These are phyloP conservation scores for Protobothrops flavoviridis DNA, from an alignment of 2,113 vertebrate genomes.

Conservation along the genomic window DNA sequence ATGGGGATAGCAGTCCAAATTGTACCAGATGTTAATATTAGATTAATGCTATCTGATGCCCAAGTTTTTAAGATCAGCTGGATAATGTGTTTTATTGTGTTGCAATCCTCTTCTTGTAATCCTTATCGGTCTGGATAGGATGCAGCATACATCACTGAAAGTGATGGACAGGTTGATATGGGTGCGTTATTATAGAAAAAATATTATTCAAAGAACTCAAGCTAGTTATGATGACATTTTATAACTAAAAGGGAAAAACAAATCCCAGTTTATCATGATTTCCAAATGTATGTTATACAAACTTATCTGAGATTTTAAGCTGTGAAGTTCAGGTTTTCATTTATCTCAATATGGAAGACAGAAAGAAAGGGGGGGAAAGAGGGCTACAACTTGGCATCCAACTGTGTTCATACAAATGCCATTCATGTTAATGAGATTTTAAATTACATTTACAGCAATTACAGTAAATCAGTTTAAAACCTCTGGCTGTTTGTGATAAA, in stretches of 20 bases:
- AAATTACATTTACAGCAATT: not conserved
- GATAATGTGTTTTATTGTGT: not conserved
- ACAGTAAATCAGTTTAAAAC: slow-evolving; percentile 4
- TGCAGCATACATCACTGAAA: not conserved
- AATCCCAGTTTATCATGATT: not conserved
- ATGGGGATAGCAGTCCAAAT: not conserved
- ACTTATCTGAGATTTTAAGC: not conserved
- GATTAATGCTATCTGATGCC: not conserved
- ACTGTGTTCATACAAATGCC: not conserved
- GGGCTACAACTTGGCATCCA: not conserved
- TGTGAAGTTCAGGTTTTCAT: not conserved
- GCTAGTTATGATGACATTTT: not conserved
- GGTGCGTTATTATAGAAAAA: not conserved
- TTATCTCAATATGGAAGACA: not conserved
- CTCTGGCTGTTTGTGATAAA: slow-evolving; percentile 22
- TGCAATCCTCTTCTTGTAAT: not conserved
- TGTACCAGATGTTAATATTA: not conserved
- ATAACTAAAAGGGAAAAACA: not conserved
- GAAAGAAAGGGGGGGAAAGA: not conserved
- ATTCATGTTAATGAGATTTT: slow-evolving; percentile 1
- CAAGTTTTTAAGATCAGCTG: not conserved
- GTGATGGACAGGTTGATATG: not conserved
- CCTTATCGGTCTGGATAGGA: not conserved
- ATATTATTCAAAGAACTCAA: not conserved
- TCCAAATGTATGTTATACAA: not conserved